Percentiles rank a stretch among this genome's conserved stretches.
Evolutionary conservation across 2,888 invertebrate species (phyloP).

Genomic region (Brachyopa scutellaris): DNA sequence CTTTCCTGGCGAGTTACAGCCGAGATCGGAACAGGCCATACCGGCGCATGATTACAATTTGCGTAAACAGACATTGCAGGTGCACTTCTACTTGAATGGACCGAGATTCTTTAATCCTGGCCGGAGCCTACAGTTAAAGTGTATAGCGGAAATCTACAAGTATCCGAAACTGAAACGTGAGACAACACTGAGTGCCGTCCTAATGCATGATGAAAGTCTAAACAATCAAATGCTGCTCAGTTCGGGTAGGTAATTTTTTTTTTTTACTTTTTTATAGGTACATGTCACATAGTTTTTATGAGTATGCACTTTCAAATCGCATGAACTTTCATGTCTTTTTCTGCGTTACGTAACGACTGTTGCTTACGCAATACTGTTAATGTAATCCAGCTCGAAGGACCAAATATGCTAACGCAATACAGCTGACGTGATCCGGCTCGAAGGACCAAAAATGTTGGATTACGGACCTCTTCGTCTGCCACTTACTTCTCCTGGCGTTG

Average conservation of each 20-base stretch:
- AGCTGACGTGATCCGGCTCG: too few species aligned
- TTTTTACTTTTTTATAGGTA: too few species aligned
- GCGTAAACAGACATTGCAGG: constrained; percentile 77
- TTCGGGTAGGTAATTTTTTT: constrained; percentile 76
- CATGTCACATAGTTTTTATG: too few species aligned
- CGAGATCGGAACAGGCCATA: constrained; percentile 78
- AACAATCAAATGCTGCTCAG: constrained; percentile 80
- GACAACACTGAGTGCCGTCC: constrained; percentile 75
- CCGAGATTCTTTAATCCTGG: constrained; percentile 76
- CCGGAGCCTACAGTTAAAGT: constrained; percentile 76
- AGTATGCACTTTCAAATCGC: too few species aligned
- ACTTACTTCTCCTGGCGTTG: too few species aligned
- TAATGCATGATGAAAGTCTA: constrained; percentile 78
- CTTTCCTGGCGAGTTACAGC: constrained; percentile 76
- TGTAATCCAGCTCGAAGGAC: too few species aligned
- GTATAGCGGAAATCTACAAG: constrained; percentile 79
- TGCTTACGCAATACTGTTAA: too few species aligned
- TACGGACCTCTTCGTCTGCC: too few species aligned
- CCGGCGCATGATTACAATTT: constrained; percentile 79
- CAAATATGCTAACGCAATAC: too few species aligned
- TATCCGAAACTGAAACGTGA: constrained; percentile 78
- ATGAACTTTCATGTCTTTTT: too few species aligned
- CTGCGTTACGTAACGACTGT: too few species aligned
- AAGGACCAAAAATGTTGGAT: too few species aligned
- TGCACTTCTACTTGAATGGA: constrained; percentile 79